Evolutionary conservation across 2,888 invertebrate genomes (phyloP).

Genomic region (Zaprionus obscuricornis): DNA sequence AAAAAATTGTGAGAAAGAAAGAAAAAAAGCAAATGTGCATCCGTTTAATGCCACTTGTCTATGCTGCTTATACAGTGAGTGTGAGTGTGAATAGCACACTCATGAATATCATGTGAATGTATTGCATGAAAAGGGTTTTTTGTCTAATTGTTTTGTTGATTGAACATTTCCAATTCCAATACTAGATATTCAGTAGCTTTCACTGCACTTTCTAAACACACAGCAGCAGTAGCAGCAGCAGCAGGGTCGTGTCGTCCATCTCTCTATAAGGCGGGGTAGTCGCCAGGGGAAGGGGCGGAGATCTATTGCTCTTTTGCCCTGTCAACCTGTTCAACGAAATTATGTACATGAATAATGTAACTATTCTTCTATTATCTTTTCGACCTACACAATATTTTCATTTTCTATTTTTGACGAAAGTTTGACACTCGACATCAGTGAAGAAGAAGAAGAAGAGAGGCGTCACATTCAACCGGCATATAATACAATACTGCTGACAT

Average conservation of each 20-base stretch:
- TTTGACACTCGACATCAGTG: conserved; percentile 34
- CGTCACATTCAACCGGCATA: conserved; percentile 23
- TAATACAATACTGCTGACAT: too few relatives aligned
- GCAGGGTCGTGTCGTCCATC: background rate
- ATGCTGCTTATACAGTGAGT: too few relatives aligned
- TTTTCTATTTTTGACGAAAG: conserved; percentile 18
- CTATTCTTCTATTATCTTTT: conserved; percentile 28
- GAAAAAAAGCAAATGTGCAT: too few relatives aligned
- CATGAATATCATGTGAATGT: conserved; percentile 3
- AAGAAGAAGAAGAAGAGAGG: too few relatives aligned
- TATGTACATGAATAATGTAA: conserved; percentile 15
- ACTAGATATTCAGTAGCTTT: conserved; percentile 58
- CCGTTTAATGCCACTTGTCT: too few relatives aligned
- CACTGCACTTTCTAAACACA: conserved; percentile 68
- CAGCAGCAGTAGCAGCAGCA: background rate
- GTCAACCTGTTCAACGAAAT: conserved; percentile 14
- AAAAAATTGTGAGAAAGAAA: too few relatives aligned
- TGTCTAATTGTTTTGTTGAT: conserved; percentile 62
- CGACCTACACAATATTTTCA: conserved; percentile 22
- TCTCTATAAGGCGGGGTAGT: too few relatives aligned
- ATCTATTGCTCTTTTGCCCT: background rate
- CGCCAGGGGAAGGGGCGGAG: background rate
- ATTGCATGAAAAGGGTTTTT: conserved; percentile 51
- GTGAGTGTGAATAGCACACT: background rate
- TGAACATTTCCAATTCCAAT: conserved; percentile 41